Evolutionary conservation across 2,113 vertebrate genomes (phyloP).

Genomic region (Toxostoma redivivum): DNA sequence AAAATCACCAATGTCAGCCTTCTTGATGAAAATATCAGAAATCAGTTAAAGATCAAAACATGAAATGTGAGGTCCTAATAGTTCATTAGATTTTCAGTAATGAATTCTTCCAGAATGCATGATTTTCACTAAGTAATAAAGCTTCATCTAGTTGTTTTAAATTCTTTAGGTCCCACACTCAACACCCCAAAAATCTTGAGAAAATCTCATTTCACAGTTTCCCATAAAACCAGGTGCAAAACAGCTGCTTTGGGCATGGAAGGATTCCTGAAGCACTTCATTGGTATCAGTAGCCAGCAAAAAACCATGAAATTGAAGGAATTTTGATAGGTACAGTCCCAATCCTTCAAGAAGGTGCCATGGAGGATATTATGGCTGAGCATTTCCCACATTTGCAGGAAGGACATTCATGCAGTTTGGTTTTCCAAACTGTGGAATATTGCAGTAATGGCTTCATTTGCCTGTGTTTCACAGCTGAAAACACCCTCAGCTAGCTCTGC

Average conservation of each 20-base stretch:
- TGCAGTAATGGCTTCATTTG: not conserved
- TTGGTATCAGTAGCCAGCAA: constrained; percentile 37
- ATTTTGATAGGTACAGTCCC: constrained; percentile 16
- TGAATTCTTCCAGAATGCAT: not conserved
- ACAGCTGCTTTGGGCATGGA: constrained; percentile 60
- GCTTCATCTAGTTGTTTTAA: constrained; percentile 2
- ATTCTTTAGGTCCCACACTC: not conserved
- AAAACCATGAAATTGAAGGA: constrained; percentile 39
- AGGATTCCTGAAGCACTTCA: constrained; percentile 22
- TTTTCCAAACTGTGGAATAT: not conserved
- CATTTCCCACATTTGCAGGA: constrained; percentile 28
- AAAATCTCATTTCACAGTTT: constrained; percentile 71
- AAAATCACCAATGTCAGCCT: not conserved
- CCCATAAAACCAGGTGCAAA: constrained; percentile 73
- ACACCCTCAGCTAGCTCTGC: not conserved
- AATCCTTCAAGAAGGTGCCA: constrained; percentile 24
- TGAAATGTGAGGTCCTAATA: not conserved
- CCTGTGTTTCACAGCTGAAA: not conserved
- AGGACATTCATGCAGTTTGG: not conserved
- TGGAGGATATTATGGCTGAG: constrained; percentile 8
- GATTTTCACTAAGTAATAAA: not conserved
- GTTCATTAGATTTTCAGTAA: not conserved
- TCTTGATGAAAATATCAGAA: not conserved
- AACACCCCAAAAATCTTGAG: constrained; percentile 68
- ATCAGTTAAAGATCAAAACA: not conserved